Conservation (phyloP, 2,888 invertebrate genomes). For the Sarcophaga carnaria region DNA sequence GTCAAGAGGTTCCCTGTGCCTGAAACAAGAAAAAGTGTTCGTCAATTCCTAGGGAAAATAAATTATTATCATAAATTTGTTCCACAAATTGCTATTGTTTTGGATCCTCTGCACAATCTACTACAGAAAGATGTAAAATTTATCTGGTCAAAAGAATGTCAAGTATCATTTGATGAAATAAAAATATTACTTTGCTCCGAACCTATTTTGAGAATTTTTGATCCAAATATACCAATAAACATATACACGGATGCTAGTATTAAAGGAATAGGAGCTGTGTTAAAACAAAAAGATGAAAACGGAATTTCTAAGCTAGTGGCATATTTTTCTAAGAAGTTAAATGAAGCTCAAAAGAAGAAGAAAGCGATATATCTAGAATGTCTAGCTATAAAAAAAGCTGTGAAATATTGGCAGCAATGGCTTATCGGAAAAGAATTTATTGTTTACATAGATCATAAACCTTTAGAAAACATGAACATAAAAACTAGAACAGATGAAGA, state of each 20-base stretch:
- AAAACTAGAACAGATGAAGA: constrained; percentile 60
- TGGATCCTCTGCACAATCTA: constrained; percentile 67
- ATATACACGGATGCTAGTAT: constrained; percentile 66
- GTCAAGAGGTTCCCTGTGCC: constrained; percentile 58
- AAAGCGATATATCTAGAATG: constrained; percentile 67
- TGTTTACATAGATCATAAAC: constrained; percentile 66
- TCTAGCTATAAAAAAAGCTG: constrained; percentile 62
- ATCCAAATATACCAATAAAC: constrained; percentile 62
- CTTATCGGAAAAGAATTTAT: too few species aligned
- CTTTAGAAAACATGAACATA: constrained; percentile 57
- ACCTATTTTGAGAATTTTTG: constrained; percentile 63
- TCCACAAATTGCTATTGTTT: constrained; percentile 58
- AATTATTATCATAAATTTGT: constrained; percentile 14
- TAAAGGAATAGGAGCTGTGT: constrained; percentile 28
- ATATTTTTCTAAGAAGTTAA: too few species aligned
- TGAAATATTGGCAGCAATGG: constrained; percentile 59
- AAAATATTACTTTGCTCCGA: constrained; percentile 64
- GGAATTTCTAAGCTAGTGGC: constrained; percentile 39
- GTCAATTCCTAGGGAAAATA: constrained; percentile 64
- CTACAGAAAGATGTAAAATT: constrained; percentile 64
- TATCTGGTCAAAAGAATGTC: constrained; percentile 62
- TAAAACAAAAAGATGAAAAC: constrained; percentile 60
- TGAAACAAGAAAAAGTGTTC: constrained; percentile 58
- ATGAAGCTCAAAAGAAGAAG: constrained; percentile 62
- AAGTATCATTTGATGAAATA: constrained; percentile 64